Percentiles rank a stretch among this genome's conserved stretches.
Conservation (phyloP, 2,888 invertebrate genomes). For the Apodemia duryi region DNA sequence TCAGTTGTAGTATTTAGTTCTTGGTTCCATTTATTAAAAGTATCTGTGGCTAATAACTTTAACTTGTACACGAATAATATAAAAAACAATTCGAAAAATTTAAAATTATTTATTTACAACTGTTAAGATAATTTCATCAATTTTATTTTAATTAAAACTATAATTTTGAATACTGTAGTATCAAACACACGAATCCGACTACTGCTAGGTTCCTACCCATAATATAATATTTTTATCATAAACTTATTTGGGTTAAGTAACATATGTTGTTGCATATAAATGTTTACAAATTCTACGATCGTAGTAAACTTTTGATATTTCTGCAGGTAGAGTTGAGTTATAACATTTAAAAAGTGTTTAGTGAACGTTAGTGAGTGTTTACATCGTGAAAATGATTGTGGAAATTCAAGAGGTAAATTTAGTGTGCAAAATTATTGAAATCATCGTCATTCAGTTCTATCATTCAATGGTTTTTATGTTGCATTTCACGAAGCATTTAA, state of each 20-base stretch:
- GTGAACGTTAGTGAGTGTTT: constrained; percentile 41
- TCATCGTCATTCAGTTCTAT: constrained; percentile 19
- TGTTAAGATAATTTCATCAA: background rate
- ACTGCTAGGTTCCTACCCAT: background rate
- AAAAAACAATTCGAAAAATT: too few species aligned
- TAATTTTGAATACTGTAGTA: background rate
- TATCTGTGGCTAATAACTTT: background rate
- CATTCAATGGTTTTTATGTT: constrained; percentile 15
- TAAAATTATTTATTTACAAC: background rate
- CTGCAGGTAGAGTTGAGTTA: constrained; percentile 12
- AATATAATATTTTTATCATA: background rate
- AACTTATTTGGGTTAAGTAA: background rate
- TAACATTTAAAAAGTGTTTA: constrained; percentile 28
- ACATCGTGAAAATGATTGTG: constrained; percentile 64
- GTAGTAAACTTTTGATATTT: background rate
- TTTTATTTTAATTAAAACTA: background rate
- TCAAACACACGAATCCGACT: background rate
- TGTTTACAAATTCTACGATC: background rate
- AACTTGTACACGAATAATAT: background rate
- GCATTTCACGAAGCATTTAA: constrained; percentile 12
- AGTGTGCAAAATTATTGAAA: constrained; percentile 20
- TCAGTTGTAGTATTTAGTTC: background rate
- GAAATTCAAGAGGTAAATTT: constrained; percentile 70
- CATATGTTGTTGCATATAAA: background rate
- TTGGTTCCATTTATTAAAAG: background rate